Conservation (phyloP, 2,888 invertebrate genomes). For the Tholera decimalis region DNA sequence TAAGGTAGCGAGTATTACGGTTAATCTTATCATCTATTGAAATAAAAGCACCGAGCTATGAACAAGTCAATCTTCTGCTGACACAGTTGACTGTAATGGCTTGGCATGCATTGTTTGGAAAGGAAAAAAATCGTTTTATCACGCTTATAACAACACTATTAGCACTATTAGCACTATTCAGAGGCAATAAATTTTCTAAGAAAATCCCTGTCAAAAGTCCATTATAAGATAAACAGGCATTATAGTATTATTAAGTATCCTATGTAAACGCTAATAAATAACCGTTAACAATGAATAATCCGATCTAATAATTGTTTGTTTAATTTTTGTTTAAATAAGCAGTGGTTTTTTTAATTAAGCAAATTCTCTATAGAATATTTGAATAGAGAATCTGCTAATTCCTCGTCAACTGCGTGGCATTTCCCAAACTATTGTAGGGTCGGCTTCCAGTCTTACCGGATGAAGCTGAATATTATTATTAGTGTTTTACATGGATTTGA, state of each 20-base stretch:
- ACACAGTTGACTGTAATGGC: constrained; percentile 1
- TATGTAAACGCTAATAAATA: constrained; percentile 34
- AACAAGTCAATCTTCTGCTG: not conserved
- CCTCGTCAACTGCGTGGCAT: no score
- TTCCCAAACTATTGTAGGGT: no score
- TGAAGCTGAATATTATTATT: no score
- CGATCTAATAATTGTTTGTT: constrained; percentile 5
- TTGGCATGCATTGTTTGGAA: constrained; percentile 5
- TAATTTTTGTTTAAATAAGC: not conserved
- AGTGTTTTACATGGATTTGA: no score
- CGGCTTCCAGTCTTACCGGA: no score
- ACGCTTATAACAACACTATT: no score
- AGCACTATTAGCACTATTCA: constrained; percentile 16
- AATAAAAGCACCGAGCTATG: not conserved
- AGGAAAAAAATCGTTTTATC: constrained; percentile 29
- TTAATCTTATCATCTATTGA: not conserved
- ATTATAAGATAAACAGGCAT: constrained; percentile 39
- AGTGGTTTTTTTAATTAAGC: no score
- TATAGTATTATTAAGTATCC: constrained; percentile 33
- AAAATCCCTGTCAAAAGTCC: constrained; percentile 47
- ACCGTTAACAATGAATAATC: constrained; percentile 7
- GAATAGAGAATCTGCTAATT: no score
- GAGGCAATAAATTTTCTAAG: constrained; percentile 49
- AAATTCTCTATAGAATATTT: no score
- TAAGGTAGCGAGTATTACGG: not conserved